Evolutionary conservation across 2,797 vertebrate species (phyloP).

Genomic region (Myotis pilosus): DNA sequence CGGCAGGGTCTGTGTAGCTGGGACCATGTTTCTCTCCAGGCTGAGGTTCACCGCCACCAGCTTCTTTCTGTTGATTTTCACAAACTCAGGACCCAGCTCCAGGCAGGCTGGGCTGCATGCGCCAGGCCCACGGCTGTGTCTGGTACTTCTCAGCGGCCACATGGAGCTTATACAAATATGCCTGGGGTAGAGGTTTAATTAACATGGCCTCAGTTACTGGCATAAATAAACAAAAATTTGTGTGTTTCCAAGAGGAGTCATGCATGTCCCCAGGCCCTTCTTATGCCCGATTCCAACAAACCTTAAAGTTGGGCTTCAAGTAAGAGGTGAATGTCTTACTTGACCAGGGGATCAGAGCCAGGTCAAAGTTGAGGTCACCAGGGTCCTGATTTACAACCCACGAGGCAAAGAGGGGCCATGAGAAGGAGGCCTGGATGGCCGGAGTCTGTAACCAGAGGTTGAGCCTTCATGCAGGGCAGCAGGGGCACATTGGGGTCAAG

Average conservation of each 20-base stretch:
- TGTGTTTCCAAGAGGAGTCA: background rate
- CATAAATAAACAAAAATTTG: background rate
- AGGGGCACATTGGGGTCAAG: background rate
- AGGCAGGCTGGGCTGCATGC: background rate
- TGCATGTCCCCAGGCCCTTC: background rate
- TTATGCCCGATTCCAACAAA: background rate
- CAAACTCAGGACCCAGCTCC: accelerated
- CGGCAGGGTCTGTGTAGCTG: accelerated
- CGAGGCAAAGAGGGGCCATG: accelerated
- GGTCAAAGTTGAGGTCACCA: background rate
- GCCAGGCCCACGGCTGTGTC: accelerated
- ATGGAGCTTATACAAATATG: background rate
- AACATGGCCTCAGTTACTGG: accelerated
- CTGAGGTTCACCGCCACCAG: accelerated
- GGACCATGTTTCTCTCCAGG: too few species aligned
- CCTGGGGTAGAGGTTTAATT: background rate
- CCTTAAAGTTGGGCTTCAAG: too few species aligned
- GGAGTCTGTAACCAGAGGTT: background rate
- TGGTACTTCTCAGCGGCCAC: background rate
- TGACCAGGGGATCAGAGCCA: background rate
- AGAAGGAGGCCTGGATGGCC: background rate
- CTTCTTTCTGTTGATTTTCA: background rate
- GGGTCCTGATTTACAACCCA: background rate
- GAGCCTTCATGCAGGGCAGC: background rate
- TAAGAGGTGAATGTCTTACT: background rate